Evolutionary conservation across 2,113 vertebrate genomes (phyloP).

Genomic region (Caranx melampygus): DNA sequence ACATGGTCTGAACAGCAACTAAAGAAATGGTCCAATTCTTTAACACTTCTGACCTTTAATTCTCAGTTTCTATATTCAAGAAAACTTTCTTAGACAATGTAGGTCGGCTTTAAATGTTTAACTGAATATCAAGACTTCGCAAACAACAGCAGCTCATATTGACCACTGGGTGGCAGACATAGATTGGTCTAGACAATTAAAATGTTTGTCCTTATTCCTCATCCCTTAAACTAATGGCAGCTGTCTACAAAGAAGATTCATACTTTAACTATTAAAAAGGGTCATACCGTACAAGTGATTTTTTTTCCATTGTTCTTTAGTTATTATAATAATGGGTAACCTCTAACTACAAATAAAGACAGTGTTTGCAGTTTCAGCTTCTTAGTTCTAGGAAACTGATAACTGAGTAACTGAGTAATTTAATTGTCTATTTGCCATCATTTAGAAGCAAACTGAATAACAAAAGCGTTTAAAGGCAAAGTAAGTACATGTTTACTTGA

Average conservation of each 20-base stretch:
- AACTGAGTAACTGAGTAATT: background rate
- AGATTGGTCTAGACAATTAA: slow-evolving; percentile 2
- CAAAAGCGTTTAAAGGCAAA: background rate
- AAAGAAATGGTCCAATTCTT: background rate
- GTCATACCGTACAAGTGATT: background rate
- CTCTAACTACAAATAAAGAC: background rate
- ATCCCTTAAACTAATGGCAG: background rate
- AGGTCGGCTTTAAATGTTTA: background rate
- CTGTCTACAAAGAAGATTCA: slow-evolving; percentile 1
- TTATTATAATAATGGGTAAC: slow-evolving; percentile 3
- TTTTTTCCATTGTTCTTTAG: background rate
- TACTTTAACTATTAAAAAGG: background rate
- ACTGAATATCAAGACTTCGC: background rate
- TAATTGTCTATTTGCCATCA: background rate
- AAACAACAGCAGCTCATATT: background rate
- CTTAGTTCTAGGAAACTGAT: background rate
- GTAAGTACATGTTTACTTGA: background rate
- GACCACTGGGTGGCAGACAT: slow-evolving; percentile 73
- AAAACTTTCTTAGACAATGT: background rate
- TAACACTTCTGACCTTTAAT: background rate
- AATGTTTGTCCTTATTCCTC: background rate
- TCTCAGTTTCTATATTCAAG: background rate
- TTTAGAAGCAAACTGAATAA: background rate
- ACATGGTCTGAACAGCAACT: slow-evolving; percentile 48
- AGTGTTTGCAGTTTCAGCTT: background rate